Evolutionary conservation across 2,888 invertebrate species (phyloP), one percentile per base, ranked within the genome.

Genomic region (Acanthosoma haemorrhoidale): DNA sequence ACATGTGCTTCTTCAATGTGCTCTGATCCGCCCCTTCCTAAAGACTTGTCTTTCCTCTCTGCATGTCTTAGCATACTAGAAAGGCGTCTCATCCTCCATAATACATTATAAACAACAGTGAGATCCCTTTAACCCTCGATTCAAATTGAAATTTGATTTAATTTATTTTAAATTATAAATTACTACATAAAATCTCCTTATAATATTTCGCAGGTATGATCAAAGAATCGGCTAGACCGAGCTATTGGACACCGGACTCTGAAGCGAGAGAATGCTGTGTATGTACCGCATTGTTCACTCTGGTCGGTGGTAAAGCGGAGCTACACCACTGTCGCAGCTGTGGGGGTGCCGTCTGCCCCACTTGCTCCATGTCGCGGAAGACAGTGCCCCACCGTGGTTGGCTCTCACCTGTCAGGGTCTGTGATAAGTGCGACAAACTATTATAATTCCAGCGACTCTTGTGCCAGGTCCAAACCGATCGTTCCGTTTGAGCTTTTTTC

Each of bases 231-330:
- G 90, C 87, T 4, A 82, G 91, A 39, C 92, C 92, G 1, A 80
- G 85, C 0, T 92, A 92, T 79, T 92, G 92, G 92, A 85, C 87
- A 34, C 89, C 91, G 0, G 92, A 92, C 79, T 83, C 83, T 4
- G 86, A 89, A 76, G 86, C 90, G 64, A 82, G 82, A 18, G 79
- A 80, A 68, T 92, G 92, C 78, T 82, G 80, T 72, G 84, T 88
- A 11, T 92, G 92, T 78, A 80, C 84, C 29, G 78, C 80, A 31
- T 79, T 80, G 25, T 91, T 92, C 78, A 78, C 78, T 15, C 73
- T 77, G 9, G 73, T 73, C 3, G 73, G 73, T 25, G 69, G 68
- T 5, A 71, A 73, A 6, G 59, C 73, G 25, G 69, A 70, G 29
- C 79, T 81, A 1, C 90, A 89, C 79, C 89, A 90, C 80, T 73